Percentiles rank a stretch among this genome's conserved stretches.
phyloP scores from a whole-genome alignment of 2,113 vertebrate species.

The Apistogramma diplotaenia region DNA sequence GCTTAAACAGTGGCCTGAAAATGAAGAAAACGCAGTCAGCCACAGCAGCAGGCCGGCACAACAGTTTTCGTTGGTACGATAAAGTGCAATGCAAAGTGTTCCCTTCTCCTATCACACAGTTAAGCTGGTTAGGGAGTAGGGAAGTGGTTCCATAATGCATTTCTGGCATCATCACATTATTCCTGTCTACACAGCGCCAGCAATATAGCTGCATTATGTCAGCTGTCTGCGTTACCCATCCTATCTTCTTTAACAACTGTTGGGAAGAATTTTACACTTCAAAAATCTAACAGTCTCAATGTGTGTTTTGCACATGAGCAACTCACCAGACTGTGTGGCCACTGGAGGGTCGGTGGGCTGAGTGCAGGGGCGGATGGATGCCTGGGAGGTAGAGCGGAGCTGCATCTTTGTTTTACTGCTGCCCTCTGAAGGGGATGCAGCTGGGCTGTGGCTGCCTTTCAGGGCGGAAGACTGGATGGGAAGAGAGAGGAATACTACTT shows the following conservation, averaged over 20 bases:
- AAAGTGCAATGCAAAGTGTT: constrained; percentile 29
- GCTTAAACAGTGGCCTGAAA: constrained; percentile 13
- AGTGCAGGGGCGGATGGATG: constrained; percentile 63
- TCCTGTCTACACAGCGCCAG: constrained; percentile 35
- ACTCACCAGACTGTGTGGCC: constrained; percentile 86
- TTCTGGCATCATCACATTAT: constrained; percentile 57
- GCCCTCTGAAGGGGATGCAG: constrained; percentile 77
- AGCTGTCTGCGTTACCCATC: not conserved
- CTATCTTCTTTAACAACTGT: constrained; percentile 2
- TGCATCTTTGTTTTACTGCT: constrained; percentile 73
- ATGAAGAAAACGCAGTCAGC: constrained; percentile 5
- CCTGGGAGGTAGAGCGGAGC: constrained; percentile 69
- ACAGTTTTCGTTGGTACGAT: not conserved
- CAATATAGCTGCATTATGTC: constrained; percentile 48
- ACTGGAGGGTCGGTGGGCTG: constrained; percentile 82
- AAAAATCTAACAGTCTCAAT: not conserved
- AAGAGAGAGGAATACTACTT: constrained; percentile 35
- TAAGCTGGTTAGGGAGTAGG: constrained; percentile 53
- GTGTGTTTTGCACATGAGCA: not conserved
- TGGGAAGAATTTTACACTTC: not conserved
- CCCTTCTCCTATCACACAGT: constrained; percentile 20
- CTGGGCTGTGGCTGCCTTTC: constrained; percentile 77
- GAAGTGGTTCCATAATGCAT: constrained; percentile 60
- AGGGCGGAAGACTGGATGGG: constrained; percentile 69
- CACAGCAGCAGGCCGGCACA: not conserved